Conservation (phyloP, 2,113 vertebrate species). For the Mirounga angustirostris region DNA sequence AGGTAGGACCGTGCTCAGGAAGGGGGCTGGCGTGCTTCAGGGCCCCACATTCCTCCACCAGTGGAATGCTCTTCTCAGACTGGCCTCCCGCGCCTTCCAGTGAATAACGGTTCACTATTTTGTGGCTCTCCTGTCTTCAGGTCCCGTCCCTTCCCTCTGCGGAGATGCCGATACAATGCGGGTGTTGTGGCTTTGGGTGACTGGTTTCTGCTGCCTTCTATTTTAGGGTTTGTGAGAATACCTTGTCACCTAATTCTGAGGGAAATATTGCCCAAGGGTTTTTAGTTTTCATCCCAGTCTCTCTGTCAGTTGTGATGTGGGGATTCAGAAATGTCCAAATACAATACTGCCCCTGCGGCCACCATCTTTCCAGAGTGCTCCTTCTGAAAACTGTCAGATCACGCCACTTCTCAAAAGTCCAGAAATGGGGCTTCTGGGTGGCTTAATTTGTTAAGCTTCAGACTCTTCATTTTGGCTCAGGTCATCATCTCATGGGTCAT, state of each 20-base stretch:
- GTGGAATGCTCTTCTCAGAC: fast-evolving
- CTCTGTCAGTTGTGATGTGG: not conserved
- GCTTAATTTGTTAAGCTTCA: not conserved
- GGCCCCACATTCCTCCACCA: too few relatives aligned
- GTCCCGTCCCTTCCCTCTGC: not conserved
- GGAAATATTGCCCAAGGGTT: not conserved
- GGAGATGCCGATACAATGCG: not conserved
- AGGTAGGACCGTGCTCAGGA: not conserved
- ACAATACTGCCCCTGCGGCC: not conserved
- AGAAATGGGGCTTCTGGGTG: not conserved
- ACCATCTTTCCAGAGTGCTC: not conserved
- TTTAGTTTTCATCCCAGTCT: not conserved
- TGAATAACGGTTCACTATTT: not conserved
- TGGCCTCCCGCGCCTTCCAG: not conserved
- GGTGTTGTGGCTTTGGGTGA: not conserved
- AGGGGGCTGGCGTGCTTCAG: not conserved
- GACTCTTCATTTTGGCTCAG: not conserved
- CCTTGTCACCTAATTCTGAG: not conserved
- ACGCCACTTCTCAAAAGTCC: not conserved
- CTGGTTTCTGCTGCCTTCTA: not conserved
- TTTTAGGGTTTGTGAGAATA: not conserved
- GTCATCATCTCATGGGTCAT: not conserved
- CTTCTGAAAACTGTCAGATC: not conserved
- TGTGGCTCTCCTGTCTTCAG: not conserved
- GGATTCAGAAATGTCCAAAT: not conserved